A percentile compares a stretch with the other conserved stretches of the same genome.
phyloP scores from a whole-genome alignment of 2,888 invertebrate genomes.

The Alcis repandata region DNA sequence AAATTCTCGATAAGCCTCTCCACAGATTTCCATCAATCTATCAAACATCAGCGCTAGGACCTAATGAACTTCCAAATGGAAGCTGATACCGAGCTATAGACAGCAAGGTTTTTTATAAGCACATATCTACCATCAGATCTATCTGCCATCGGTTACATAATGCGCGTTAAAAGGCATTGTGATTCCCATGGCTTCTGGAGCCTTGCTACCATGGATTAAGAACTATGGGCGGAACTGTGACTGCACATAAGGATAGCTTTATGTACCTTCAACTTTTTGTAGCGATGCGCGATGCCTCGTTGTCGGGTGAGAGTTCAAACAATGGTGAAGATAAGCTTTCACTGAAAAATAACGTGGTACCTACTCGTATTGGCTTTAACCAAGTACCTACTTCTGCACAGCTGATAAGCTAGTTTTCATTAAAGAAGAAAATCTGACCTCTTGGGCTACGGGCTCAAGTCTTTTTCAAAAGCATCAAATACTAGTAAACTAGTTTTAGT shows the following conservation, averaged over 20 bases:
- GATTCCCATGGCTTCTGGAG: constrained; percentile 38
- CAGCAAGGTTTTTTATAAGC: constrained; percentile 16
- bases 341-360: too few relatives aligned
- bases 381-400: too few relatives aligned
- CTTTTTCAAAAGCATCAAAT: too few relatives aligned
- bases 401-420: too few relatives aligned
- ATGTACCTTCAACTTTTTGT: too few relatives aligned
- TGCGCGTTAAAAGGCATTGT: constrained; percentile 59
- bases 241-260: background rate
- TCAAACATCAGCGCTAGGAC: constrained; percentile 63
- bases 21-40: constrained; percentile 56
- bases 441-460: too few relatives aligned
- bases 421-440: too few relatives aligned
- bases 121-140: constrained; percentile 82
- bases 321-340: too few relatives aligned
- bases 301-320: too few relatives aligned
- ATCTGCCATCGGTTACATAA: constrained; percentile 76
- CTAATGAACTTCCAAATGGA: constrained; percentile 85
- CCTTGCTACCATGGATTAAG: background rate
- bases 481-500: too few relatives aligned
- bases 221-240: constrained; percentile 4
- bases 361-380: too few relatives aligned
- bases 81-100: constrained; percentile 57
- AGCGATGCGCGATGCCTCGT: too few relatives aligned
- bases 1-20: constrained; percentile 42